phyloP scores from a whole-genome alignment of 2,888 invertebrate species.

The Apodemia duryi region DNA sequence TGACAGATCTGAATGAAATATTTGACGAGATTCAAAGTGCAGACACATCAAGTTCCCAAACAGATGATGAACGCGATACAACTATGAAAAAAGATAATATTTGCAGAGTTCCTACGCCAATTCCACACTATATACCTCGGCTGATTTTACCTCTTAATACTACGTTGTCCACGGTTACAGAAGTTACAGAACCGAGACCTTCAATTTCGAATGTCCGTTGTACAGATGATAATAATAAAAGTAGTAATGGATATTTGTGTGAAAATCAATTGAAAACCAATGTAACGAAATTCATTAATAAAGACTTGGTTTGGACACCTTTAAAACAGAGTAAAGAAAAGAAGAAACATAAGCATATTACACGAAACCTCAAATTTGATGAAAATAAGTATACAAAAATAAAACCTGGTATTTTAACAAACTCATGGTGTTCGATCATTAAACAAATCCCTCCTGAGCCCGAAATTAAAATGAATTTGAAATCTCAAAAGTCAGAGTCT shows the following conservation, averaged over 20 bases:
- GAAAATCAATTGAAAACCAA: neutral
- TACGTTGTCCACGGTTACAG: conserved; percentile 59
- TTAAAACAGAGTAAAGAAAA: neutral
- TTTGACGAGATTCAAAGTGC: conserved; percentile 40
- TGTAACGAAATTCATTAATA: neutral
- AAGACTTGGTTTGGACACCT: conserved; percentile 16
- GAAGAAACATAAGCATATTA: neutral
- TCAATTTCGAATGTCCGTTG: conserved; percentile 28
- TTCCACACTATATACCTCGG: conserved; percentile 50
- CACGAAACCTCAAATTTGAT: neutral
- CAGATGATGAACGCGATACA: conserved; percentile 29
- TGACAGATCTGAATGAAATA: conserved; percentile 45
- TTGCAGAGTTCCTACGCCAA: conserved; percentile 47
- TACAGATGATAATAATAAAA: conserved; percentile 22
- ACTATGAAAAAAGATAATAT: neutral
- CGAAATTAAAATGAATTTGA: neutral
- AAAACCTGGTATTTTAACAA: neutral
- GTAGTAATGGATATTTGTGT: neutral
- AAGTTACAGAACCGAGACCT: conserved; percentile 50
- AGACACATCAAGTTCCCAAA: conserved; percentile 35
- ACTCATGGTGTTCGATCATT: conserved; percentile 1
- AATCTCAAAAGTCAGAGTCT: neutral
- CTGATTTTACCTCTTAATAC: conserved; percentile 48
- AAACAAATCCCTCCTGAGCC: neutral
- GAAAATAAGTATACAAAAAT: neutral